A percentile compares a stretch with the other conserved stretches of the same genome.
These are phyloP conservation scores for Epinotia demarniana DNA, from an alignment of 2,888 invertebrate genomes.

Conservation along the genomic window DNA sequence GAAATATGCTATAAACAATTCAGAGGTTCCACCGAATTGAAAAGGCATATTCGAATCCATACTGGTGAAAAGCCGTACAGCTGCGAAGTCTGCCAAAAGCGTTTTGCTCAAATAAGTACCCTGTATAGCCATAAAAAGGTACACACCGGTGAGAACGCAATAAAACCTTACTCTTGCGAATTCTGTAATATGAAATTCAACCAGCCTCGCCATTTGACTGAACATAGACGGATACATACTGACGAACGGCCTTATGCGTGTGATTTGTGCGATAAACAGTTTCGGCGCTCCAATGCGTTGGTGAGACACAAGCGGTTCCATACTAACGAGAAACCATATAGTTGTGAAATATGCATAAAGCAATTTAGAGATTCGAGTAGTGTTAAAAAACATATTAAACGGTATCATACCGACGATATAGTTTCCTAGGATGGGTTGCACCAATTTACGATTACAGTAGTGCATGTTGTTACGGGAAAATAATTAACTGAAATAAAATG, in stretches of 20 bases:
- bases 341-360: neutral
- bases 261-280: neutral
- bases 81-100: neutral
- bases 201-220: neutral
- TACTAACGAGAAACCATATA: neutral
- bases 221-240: neutral
- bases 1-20: neutral
- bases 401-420: too few relatives aligned
- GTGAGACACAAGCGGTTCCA: neutral
- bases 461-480: too few relatives aligned
- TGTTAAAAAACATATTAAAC: neutral
- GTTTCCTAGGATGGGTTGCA: too few relatives aligned
- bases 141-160: neutral
- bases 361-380: neutral
- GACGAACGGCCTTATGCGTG: neutral
- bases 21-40: neutral
- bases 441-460: too few relatives aligned
- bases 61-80: neutral
- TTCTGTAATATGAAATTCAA: neutral
- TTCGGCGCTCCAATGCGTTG: neutral
- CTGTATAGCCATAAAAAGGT: too few relatives aligned
- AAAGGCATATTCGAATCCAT: neutral
- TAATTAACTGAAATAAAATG: too few relatives aligned
- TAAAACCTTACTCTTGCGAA: neutral
- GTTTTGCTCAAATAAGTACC: too few relatives aligned